Percentiles rank a stretch among this genome's conserved stretches.
Conservation (phyloP, 1,140 invertebrate genomes). For the Pogonus chalceus region DNA sequence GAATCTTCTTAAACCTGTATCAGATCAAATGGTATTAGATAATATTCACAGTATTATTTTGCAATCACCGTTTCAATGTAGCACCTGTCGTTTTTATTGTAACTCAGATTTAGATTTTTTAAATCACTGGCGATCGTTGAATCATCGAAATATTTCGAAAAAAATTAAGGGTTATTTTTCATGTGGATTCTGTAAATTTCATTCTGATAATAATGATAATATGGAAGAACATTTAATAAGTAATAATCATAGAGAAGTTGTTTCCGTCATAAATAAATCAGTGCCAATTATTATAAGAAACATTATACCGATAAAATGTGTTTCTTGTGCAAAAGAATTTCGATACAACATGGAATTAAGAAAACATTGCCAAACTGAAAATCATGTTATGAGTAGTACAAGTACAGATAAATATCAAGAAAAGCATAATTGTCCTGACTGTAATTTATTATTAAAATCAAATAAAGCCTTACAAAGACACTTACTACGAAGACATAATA, state of each 20-base stretch:
- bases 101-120: slow-evolving; percentile 64
- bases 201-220: slow-evolving; percentile 49
- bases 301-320: slow-evolving; percentile 48
- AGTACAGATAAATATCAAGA: slow-evolving; percentile 55
- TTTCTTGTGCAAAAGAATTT: slow-evolving; percentile 50
- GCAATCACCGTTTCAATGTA: slow-evolving; percentile 75
- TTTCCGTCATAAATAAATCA: slow-evolving; percentile 63
- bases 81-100: slow-evolving; percentile 72
- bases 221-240: slow-evolving; percentile 62
- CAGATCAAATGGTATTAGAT: slow-evolving; percentile 53
- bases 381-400: slow-evolving; percentile 35
- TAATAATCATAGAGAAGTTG: slow-evolving; percentile 55
- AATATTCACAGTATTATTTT: slow-evolving; percentile 67
- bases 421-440: slow-evolving; percentile 38
- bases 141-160: slow-evolving; percentile 42
- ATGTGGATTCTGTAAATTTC: slow-evolving; percentile 67
- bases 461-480: slow-evolving; percentile 56
- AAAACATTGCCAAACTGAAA: slow-evolving; percentile 45
- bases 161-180: slow-evolving; percentile 46
- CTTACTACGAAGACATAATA: slow-evolving; percentile 41
- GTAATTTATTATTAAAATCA: slow-evolving; percentile 46
- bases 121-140: slow-evolving; percentile 58
- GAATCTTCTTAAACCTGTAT: slow-evolving; percentile 39
- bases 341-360: slow-evolving; percentile 60
- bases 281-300: slow-evolving; percentile 70